Base-by-base conservation (phyloP, 2,113 vertebrate species). In the Salvelinus namaycush region DNA sequence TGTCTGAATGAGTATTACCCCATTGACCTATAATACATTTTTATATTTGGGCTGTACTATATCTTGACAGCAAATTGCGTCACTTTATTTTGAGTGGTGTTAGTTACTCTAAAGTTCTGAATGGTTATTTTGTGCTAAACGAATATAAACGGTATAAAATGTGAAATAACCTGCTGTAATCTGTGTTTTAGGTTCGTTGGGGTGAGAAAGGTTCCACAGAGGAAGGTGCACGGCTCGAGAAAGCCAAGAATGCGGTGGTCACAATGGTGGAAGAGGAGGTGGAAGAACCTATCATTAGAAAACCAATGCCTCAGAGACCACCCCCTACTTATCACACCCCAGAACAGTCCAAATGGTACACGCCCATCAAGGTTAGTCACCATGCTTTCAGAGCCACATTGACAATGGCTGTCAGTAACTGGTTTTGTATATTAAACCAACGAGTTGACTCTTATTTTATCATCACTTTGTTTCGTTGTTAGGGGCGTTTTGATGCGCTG, bases 401-500 rank as follows among this genome's bases (percentile, higher is more conserved):
- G 9, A 44, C 8, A 44, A 44, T 3, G 39, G 39, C 39, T 44
- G 39, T 44, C 39, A 44, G 39, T 44, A 44, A 44, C 39, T 44
- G 39, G 9, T 3, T 44, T 44, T 44, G 39, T 44, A 11, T 44
- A 44, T 44, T 44, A 44, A 44, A 12, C 39, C 39, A 44, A 44
- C 39, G 11, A 2, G 39, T 67, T 34, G 39, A 64, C 16, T 39
- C 26, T 1, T 78, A 34, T 69, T 51, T 57, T 1, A 68, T 49
- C 26, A 11, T 57, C 70, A 31, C 11, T 11, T 39, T 34, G 34
- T 13, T 13, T 65, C 27, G 18, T 16, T 71, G 14, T 62, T 87
- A 98, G 98, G 96, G 96, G n/a, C 95, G 95, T 68, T 94, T 97
- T 7, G 98, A 99, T 9, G 97, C 96, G 0, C 87, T 99, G 84